A percentile compares a stretch with the other conserved stretches of the same genome.
Conservation (phyloP, 2,888 invertebrate species). For the Teleogryllus oceanicus region DNA sequence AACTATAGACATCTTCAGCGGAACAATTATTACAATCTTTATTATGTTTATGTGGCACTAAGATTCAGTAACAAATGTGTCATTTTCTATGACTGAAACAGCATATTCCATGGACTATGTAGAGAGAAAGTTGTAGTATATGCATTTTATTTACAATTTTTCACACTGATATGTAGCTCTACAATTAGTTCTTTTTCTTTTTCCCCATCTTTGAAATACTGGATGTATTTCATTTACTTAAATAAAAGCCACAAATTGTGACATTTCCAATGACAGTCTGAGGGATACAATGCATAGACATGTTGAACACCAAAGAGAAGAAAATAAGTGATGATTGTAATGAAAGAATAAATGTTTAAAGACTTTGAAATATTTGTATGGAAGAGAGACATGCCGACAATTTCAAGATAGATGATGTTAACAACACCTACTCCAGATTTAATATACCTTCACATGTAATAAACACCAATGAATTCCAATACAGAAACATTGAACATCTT, state of each 20-base stretch:
- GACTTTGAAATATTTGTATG: not conserved
- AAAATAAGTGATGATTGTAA: not conserved
- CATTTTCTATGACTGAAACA: conserved; percentile 11
- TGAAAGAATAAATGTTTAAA: not conserved
- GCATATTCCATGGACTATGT: conserved; percentile 19
- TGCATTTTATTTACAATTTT: conserved; percentile 25
- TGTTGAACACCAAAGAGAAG: not conserved
- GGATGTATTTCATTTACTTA: not conserved
- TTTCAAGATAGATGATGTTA: not conserved
- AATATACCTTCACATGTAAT: not conserved
- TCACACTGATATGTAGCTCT: conserved; percentile 35
- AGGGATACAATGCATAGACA: not conserved
- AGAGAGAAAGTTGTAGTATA: conserved; percentile 2
- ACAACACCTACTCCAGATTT: not conserved
- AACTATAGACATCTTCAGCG: conserved; percentile 31
- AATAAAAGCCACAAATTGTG: not conserved
- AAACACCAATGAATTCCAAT: not conserved
- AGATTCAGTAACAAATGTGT: conserved; percentile 26
- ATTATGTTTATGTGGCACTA: conserved; percentile 27
- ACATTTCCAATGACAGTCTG: not conserved
- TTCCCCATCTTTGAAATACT: not conserved
- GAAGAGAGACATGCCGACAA: not conserved
- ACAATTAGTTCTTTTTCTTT: conserved; percentile 26
- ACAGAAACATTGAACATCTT: not conserved
- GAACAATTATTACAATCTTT: conserved; percentile 30